phyloP scores from a whole-genome alignment of 1,140 invertebrate species.

The Drosophila miranda region DNA sequence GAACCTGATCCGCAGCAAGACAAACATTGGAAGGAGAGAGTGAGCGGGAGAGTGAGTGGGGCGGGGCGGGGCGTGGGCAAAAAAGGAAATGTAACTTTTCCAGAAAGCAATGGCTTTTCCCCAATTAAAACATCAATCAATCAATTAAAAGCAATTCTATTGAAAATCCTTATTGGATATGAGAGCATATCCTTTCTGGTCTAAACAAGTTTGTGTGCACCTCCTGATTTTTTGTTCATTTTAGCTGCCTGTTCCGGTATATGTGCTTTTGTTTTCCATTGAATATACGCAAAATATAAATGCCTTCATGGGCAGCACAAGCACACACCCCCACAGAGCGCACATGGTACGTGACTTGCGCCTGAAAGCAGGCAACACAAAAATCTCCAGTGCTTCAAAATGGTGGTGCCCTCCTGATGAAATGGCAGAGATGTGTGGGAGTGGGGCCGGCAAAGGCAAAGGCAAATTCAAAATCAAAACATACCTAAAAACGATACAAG shows the following conservation, averaged over 20 bases:
- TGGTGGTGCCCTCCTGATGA: slow-evolving; percentile 32
- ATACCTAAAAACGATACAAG: slow-evolving; percentile 65
- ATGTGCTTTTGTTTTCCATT: slow-evolving; percentile 63
- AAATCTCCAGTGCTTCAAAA: slow-evolving; percentile 62
- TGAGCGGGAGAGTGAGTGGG: slow-evolving; percentile 12
- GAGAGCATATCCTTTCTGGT: slow-evolving; percentile 51
- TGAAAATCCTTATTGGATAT: slow-evolving; percentile 69
- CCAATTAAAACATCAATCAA: slow-evolving; percentile 81
- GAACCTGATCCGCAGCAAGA: slow-evolving; percentile 50
- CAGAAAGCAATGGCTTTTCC: slow-evolving; percentile 64
- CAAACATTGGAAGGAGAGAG: slow-evolving; percentile 15
- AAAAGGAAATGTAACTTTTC: slow-evolving; percentile 31
- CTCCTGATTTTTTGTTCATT: slow-evolving; percentile 14
- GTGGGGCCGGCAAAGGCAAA: slow-evolving; percentile 9
- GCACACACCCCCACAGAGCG: slow-evolving; percentile 16
- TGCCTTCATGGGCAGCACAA: slow-evolving; percentile 56
- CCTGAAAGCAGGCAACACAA: slow-evolving; percentile 33
- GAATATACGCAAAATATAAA: slow-evolving; percentile 65
- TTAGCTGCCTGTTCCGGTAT: slow-evolving; percentile 30
- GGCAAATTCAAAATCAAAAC: slow-evolving; percentile 73
- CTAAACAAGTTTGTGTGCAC: slow-evolving; percentile 64
- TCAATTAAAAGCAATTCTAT: slow-evolving; percentile 79
- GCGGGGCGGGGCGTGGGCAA: slow-evolving; percentile 23
- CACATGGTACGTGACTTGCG: slow-evolving; percentile 54
- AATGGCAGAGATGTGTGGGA: neutral